Conservation (phyloP, 2,888 invertebrate genomes). For the Tenthredo notha region DNA sequence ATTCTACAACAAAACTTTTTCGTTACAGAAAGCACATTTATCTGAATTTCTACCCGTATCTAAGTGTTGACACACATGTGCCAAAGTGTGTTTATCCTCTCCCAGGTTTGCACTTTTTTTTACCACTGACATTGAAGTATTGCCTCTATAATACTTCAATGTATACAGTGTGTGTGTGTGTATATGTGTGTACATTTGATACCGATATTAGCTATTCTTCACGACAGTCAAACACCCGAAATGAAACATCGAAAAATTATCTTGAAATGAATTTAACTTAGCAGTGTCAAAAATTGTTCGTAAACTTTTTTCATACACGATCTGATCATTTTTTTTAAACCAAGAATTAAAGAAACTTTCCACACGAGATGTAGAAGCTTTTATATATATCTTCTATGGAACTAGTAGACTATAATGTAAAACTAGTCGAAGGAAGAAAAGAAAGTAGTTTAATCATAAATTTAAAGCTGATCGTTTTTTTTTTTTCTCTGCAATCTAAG, state of each 20-base stretch:
- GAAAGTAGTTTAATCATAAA: not conserved
- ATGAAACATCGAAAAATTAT: slow-evolving; percentile 5
- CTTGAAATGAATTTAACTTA: not conserved
- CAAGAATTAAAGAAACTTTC: not conserved
- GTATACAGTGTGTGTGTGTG: not conserved
- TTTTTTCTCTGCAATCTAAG: not conserved
- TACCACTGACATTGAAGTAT: slow-evolving; percentile 27
- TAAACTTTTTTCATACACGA: not conserved
- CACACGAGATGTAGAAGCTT: not conserved
- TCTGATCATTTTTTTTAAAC: not conserved
- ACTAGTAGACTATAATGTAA: too few species aligned
- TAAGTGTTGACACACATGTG: slow-evolving; percentile 26
- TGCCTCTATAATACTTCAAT: not conserved
- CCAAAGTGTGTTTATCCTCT: slow-evolving; percentile 15
- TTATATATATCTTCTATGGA: not conserved
- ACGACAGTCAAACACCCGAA: slow-evolving; percentile 11
- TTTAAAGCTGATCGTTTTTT: not conserved
- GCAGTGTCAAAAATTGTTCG: not conserved
- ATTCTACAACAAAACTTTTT: not conserved
- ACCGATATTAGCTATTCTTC: slow-evolving; percentile 25
- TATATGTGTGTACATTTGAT: not conserved
- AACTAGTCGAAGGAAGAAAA: not conserved
- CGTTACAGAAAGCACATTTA: not conserved
- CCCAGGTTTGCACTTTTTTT: slow-evolving; percentile 27
- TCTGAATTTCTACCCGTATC: not conserved